phyloP scores from a whole-genome alignment of 2,113 vertebrate species.

The Anhinga anhinga region DNA sequence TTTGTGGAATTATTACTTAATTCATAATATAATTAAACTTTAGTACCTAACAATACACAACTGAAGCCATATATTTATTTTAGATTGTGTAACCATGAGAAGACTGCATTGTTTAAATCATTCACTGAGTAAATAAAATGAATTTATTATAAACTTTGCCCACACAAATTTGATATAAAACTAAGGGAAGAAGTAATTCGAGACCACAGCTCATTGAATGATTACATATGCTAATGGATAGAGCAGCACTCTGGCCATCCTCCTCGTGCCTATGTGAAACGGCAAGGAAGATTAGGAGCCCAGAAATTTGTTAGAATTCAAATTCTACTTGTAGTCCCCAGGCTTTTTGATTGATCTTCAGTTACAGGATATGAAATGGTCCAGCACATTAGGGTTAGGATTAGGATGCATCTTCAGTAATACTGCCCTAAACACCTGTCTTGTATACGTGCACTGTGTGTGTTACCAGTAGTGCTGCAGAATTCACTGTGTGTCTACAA shows the following conservation, averaged over 20 bases:
- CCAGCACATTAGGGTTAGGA: not conserved
- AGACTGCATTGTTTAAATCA: constrained; percentile 3
- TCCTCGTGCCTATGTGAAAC: not conserved
- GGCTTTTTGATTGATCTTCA: not conserved
- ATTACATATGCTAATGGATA: not conserved
- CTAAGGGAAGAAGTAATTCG: not conserved
- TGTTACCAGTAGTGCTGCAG: not conserved
- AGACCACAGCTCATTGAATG: not conserved
- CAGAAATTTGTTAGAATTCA: not conserved
- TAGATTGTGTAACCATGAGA: not conserved
- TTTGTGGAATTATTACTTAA: constrained; percentile 49
- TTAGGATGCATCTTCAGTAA: not conserved
- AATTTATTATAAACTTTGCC: not conserved
- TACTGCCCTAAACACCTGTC: not conserved
- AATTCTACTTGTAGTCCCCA: not conserved
- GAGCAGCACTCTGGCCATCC: not conserved
- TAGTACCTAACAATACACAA: not conserved
- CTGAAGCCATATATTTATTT: constrained; percentile 30
- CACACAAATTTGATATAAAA: not conserved
- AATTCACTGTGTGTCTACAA: not conserved
- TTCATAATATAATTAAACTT: constrained; percentile 29
- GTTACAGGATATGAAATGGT: not conserved
- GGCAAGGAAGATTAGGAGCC: not conserved
- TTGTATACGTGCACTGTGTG: accelerated
- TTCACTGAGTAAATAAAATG: constrained; percentile 13